Evolutionary conservation across 2,888 invertebrate genomes (phyloP), one percentile per base, ranked within the genome.

Genomic region (Mamestra brassicae): DNA sequence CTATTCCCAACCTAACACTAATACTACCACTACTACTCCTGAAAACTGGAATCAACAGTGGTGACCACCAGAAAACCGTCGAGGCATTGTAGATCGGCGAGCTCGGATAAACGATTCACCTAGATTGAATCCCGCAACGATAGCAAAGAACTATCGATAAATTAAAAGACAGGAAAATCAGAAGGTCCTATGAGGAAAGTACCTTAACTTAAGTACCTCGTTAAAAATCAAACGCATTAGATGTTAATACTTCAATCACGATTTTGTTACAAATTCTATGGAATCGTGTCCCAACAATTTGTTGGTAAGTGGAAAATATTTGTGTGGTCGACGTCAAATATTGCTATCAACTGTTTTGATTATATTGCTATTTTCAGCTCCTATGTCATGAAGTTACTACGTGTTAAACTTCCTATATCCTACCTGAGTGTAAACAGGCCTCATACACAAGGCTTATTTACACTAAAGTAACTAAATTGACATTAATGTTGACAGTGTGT

Each of bases 241-340:
- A 67, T 42, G 64, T 34, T 80, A 74, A 85, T 65, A n/a, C 42
- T 52, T 10, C 26, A 34, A 68, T 34, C 84, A 82, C 77, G 82
- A 74, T 57, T 76, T 58, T 52, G 70, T 63, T 50, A 71, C 47
- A 69, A 85, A 76, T 71, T 77, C 74, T 74, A 63, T 61, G n/a
- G 10, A 74, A 60, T 85, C 87, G 84, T 85, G 86, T 34, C 45
- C 8, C 34, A 68, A 38, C 62, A 57, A 81, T 86, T 85, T 76
- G 64, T 68, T 55, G 61, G 57, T 57, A 79, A 15, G 58, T 73
- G 74, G 76, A 85, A 85, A 83, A 78, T 79, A 72, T 84, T 74
- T 63, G 55, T 65, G 42, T 47, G 38, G 15, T 5, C 55, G 0
- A 26, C 60, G 76, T 76, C 36, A 73, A 75, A 74, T 71, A 80